Percentiles rank a stretch among this genome's conserved stretches.
Conservation (phyloP, 2,113 vertebrate species). For the Mesembrinibis cayennensis region DNA sequence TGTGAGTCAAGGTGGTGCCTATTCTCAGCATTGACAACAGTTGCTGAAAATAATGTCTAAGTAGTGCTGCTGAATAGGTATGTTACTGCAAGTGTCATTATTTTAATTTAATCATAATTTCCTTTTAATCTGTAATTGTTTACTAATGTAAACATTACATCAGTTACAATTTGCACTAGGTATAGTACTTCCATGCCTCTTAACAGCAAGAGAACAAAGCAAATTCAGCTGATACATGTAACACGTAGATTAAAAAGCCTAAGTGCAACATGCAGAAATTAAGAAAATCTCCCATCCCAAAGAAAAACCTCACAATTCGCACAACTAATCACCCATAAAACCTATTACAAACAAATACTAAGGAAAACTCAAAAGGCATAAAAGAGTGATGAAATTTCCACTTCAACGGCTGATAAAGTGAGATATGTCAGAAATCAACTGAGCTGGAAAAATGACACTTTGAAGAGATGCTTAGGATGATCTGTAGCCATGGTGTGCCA, state of each 20-base stretch:
- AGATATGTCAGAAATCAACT: constrained; percentile 77
- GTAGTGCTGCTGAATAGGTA: not conserved
- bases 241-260: not conserved
- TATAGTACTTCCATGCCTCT: not conserved
- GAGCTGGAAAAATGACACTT: constrained; percentile 81
- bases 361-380: constrained; percentile 74
- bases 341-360: constrained; percentile 79
- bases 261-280: constrained; percentile 34
- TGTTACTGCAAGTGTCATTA: not conserved
- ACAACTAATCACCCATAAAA: constrained; percentile 83
- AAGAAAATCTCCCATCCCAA: constrained; percentile 26
- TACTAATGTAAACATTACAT: not conserved
- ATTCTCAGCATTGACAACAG: not conserved
- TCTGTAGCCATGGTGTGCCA: constrained; percentile 66
- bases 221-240: not conserved
- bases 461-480: constrained; percentile 76
- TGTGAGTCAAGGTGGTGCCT: not conserved
- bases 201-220: not conserved
- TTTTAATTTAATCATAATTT: not conserved
- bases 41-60: not conserved
- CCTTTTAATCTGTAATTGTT: not conserved
- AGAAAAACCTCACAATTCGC: constrained; percentile 57
- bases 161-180: not conserved
- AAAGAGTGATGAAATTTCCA: constrained; percentile 80
- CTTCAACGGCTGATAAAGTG: constrained; percentile 73